These are phyloP conservation scores for Cyrtodaria siliqua DNA, from an alignment of 2,888 invertebrate species.

Conservation along the genomic window DNA sequence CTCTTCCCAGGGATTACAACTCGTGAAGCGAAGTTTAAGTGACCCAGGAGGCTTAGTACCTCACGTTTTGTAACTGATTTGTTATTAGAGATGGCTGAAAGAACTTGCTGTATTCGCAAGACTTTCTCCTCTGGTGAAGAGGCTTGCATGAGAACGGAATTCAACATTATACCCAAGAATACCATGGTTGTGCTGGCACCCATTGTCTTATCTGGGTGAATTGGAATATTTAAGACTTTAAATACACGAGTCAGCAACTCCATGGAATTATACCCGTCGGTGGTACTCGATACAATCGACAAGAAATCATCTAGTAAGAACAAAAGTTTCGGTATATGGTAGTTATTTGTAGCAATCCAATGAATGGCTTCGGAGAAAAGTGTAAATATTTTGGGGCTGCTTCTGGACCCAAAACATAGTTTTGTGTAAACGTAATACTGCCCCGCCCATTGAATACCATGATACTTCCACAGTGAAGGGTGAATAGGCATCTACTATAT, in stretches of 20 bases:
- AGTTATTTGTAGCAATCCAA: constrained; percentile 53
- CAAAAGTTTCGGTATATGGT: constrained; percentile 37
- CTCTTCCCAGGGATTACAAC: constrained; percentile 34
- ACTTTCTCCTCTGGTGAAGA: constrained; percentile 41
- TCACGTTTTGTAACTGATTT: constrained; percentile 28
- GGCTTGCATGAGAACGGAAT: constrained; percentile 46
- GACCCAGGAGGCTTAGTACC: constrained; percentile 27
- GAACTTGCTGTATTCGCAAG: constrained; percentile 3
- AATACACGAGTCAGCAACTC: constrained; percentile 40
- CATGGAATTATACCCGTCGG: constrained; percentile 44
- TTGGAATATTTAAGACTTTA: constrained; percentile 37
- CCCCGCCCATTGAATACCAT: constrained; percentile 45
- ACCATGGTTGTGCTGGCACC: constrained; percentile 44
- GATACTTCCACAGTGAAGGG: no score
- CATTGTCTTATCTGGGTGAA: constrained; percentile 40
- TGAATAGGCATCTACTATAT: constrained; percentile 58
- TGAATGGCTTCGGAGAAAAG: constrained; percentile 38
- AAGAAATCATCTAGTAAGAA: constrained; percentile 58
- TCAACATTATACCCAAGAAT: constrained; percentile 55
- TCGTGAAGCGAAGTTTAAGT: constrained; percentile 37
- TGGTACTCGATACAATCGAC: constrained; percentile 24
- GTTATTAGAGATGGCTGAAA: constrained; percentile 1
- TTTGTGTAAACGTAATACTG: constrained; percentile 45
- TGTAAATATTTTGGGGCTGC: constrained; percentile 55
- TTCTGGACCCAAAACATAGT: no score